Base-by-base conservation (phyloP, 2,113 vertebrate species). In the Hippoglossus stenolepis region DNA sequence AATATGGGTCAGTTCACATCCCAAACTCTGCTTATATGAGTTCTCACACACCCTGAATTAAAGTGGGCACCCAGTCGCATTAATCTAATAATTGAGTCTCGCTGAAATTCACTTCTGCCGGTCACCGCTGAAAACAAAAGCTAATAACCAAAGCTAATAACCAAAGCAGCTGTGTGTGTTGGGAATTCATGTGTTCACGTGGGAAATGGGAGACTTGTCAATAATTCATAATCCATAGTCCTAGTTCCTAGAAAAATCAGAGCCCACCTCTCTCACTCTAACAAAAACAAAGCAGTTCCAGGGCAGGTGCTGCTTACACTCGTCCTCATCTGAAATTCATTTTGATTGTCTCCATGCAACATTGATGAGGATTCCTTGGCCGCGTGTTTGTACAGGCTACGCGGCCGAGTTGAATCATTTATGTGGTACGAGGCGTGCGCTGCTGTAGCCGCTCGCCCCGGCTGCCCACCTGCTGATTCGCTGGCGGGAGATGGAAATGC, bases 301-400 rank as follows among this genome's bases (percentile, higher is more conserved):
- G 61, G 47, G 83, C 70, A 90, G 87, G 86, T 90, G 79, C 56
- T 20, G 47, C 47, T 18, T 5, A 51, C 40, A 6, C n/a, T 56
- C 14, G 3, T 62, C 7, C 57, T 84, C 85, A 88, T 91, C 68
- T 79, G 62, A 67, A 83, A 91, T 90, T 88, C 77, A 75, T 86
- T 91, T 83, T 84, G 84, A 92, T 92, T 83, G 77, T 80, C 83
- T 51, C 23, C 68, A 86, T 93, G 67, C 65, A 92, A 82, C n/a
- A 91, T 89, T 85, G 77, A 93, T 90, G 81, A 86, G 79, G 80
- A 67, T 28, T 72, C 66, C 78, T 51, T 54, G 75, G 79, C 85
- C 51, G 18, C 2, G 17, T 90, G 87, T 91, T 89, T 89, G 83
- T 70, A 80, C 74, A 49, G 74, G 69, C 75, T 77, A 66, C 82